A percentile compares a stretch with the other conserved stretches of the same genome.
Evolutionary conservation across 2,888 invertebrate species (phyloP).

Genomic region (Rhingia campestris): DNA sequence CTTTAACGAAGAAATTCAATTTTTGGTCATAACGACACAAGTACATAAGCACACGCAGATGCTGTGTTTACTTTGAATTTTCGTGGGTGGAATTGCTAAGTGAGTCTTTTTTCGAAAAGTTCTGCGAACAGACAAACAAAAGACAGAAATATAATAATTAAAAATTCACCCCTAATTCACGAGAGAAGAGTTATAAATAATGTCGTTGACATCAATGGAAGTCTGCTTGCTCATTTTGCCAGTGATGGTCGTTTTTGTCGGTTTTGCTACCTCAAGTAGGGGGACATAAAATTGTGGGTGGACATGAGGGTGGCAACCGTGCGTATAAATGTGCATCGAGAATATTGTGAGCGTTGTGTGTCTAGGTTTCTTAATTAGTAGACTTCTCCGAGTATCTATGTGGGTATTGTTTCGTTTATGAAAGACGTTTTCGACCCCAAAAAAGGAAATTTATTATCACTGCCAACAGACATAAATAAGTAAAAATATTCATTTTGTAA

Average conservation of each 20-base stretch:
- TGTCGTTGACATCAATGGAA: constrained; percentile 59
- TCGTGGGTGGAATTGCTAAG: constrained; percentile 57
- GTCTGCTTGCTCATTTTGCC: constrained; percentile 52
- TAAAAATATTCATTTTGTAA: constrained; percentile 35
- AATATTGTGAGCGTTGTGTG: constrained; percentile 58
- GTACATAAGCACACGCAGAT: constrained; percentile 42
- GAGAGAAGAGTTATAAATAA: constrained; percentile 71
- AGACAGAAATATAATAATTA: constrained; percentile 70
- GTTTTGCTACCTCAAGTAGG: constrained; percentile 28
- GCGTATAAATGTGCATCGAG: constrained; percentile 60
- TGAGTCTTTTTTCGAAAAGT: not conserved
- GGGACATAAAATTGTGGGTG: constrained; percentile 22
- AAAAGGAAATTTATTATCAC: constrained; percentile 50
- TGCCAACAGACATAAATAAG: constrained; percentile 49
- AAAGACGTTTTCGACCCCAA: constrained; percentile 6
- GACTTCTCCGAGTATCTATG: constrained; percentile 34
- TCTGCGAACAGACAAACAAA: constrained; percentile 39
- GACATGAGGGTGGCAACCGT: constrained; percentile 45
- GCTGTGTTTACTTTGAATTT: constrained; percentile 17
- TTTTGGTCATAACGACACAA: constrained; percentile 20
- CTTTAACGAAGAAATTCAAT: constrained; percentile 19
- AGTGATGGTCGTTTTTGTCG: constrained; percentile 32
- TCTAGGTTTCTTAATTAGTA: constrained; percentile 70
- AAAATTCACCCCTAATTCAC: constrained; percentile 69
- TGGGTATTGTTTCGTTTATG: constrained; percentile 55